A percentile compares a stretch with the other conserved stretches of the same genome.
Conservation (phyloP, 92 coral and sea anemone genomes). For the Nematostella vectensis region DNA sequence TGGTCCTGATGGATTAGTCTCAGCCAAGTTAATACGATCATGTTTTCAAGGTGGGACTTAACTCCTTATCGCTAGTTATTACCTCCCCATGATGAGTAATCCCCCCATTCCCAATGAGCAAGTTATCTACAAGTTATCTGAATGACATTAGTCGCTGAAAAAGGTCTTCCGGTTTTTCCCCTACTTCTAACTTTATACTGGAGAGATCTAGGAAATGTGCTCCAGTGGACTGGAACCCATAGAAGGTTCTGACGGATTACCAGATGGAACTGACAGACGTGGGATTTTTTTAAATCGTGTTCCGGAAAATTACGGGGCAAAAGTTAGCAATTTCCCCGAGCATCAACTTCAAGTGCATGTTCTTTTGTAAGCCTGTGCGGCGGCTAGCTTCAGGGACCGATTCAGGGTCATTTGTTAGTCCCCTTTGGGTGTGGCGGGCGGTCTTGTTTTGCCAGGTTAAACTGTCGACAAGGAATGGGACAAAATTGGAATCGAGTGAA, state of each 20-base stretch:
- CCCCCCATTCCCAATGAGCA: constrained; percentile 29
- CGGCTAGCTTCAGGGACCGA: constrained; percentile 34
- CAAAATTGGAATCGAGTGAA: no score
- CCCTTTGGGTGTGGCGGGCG: constrained; percentile 22
- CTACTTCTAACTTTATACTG: constrained; percentile 13
- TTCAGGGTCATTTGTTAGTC: constrained; percentile 14
- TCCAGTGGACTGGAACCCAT: constrained; percentile 44
- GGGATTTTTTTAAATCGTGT: constrained; percentile 38
- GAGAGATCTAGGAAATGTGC: constrained; percentile 28
- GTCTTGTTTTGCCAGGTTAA: constrained; percentile 39
- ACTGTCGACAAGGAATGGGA: no score
- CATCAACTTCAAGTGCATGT: constrained; percentile 29
- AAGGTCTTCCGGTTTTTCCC: constrained; percentile 38
- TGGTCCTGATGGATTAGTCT: constrained; percentile 48
- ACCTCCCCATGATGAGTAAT: constrained; percentile 47
- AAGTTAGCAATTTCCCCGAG: constrained; percentile 44
- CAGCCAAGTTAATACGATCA: constrained; percentile 28
- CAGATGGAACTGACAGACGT: constrained; percentile 44
- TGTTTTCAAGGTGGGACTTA: constrained; percentile 46
- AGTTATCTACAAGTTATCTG: constrained; percentile 33
- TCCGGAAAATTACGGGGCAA: constrained; percentile 41
- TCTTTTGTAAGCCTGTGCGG: constrained; percentile 36
- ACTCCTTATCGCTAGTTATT: constrained; percentile 33
- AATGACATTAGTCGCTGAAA: constrained; percentile 48
- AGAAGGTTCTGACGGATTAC: constrained; percentile 22